These are phyloP conservation scores for Scyliorhinus canicula DNA, from an alignment of 2,797 vertebrate species.

Conservation along the genomic window DNA sequence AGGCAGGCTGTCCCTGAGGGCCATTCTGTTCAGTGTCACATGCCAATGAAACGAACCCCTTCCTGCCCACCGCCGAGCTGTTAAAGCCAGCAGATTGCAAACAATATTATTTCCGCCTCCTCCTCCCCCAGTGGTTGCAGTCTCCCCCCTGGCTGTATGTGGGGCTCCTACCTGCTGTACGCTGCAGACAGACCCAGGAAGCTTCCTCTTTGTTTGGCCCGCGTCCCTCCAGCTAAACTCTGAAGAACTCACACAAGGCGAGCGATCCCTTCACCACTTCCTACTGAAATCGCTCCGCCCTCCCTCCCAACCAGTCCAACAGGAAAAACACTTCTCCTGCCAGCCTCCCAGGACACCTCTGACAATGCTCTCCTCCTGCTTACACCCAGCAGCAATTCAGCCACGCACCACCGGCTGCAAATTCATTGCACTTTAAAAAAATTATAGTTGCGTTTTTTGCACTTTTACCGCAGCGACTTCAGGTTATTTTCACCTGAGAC, in stretches of 20 bases:
- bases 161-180: neutral
- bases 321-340: neutral
- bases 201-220: too few relatives aligned
- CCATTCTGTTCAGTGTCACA: neutral
- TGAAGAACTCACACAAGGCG: too few relatives aligned
- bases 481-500: neutral
- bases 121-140: neutral
- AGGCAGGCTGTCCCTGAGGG: neutral
- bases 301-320: neutral
- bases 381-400: too few relatives aligned
- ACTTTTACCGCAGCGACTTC: neutral
- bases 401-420: too few relatives aligned
- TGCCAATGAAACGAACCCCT: neutral
- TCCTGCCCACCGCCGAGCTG: neutral
- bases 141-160: neutral
- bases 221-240: too few relatives aligned
- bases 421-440: too few relatives aligned
- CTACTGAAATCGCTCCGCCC: conserved; percentile 7
- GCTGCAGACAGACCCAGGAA: too few relatives aligned
- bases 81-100: neutral
- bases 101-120: neutral
- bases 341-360: neutral
- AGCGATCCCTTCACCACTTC: conserved; percentile 9
- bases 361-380: too few relatives aligned
- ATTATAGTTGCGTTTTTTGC: too few relatives aligned